phyloP scores from a whole-genome alignment of 2,888 invertebrate species.

The Rosalia funebris region DNA sequence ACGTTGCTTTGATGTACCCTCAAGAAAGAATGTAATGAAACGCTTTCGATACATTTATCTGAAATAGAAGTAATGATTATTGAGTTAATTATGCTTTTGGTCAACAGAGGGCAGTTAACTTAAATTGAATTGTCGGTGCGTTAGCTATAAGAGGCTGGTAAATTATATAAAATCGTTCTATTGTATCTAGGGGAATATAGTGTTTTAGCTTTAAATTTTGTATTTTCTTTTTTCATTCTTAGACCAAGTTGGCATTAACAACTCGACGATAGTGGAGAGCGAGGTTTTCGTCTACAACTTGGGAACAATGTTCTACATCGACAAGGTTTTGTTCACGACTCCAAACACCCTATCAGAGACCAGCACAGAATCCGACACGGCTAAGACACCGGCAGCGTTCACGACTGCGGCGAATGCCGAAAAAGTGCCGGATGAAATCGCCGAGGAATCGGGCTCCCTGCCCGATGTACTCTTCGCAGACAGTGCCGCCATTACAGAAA shows the following conservation, averaged over 20 bases:
- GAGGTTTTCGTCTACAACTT: constrained; percentile 74
- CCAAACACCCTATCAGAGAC: constrained; percentile 51
- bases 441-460: constrained; percentile 55
- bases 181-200: neutral
- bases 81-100: no score
- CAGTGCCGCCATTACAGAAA: constrained; percentile 49
- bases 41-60: no score
- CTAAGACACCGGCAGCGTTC: constrained; percentile 33
- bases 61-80: no score
- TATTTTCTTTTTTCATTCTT: constrained; percentile 45
- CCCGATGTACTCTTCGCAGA: constrained; percentile 62
- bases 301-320: constrained; percentile 73
- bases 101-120: no score
- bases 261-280: constrained; percentile 69
- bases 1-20: no score
- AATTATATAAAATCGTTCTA: neutral
- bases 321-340: constrained; percentile 68
- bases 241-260: constrained; percentile 68
- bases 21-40: no score
- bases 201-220: neutral
- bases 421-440: constrained; percentile 59
- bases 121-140: no score
- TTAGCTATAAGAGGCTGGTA: neutral
- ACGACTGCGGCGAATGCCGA: constrained; percentile 54
- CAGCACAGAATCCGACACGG: constrained; percentile 38